Evolutionary conservation across 2,888 invertebrate species (phyloP).

Genomic region (Temnothorax rugatulus): DNA sequence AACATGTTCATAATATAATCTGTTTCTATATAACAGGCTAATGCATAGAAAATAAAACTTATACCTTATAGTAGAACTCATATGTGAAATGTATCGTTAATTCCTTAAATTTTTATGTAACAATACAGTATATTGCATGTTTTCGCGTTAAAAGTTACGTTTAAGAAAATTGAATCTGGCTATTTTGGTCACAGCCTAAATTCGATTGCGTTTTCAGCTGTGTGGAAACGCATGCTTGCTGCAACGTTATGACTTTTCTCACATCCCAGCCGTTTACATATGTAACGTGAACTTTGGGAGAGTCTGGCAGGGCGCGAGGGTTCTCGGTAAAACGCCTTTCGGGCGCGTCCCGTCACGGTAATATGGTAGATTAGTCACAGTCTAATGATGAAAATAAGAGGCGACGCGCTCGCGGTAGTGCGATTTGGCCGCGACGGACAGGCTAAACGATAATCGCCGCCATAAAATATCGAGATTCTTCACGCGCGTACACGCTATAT

Average conservation of each 20-base stretch:
- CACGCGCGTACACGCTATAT: constrained; percentile 67
- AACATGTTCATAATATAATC: not conserved
- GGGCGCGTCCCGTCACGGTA: constrained; percentile 68
- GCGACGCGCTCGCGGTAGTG: constrained; percentile 56
- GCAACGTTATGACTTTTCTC: constrained; percentile 52
- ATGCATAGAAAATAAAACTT: not conserved
- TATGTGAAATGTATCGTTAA: not conserved
- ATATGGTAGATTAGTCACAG: constrained; percentile 73
- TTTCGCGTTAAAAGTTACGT: not conserved
- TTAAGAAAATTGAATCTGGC: not conserved
- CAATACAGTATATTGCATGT: not conserved
- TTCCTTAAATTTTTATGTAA: not conserved
- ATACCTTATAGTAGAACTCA: not conserved
- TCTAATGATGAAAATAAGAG: constrained; percentile 74
- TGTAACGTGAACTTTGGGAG: constrained; percentile 64
- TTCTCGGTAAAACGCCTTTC: constrained; percentile 52
- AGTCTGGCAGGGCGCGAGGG: constrained; percentile 59
- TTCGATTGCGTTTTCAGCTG: not conserved
- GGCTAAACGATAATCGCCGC: constrained; percentile 72
- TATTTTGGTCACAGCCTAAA: not conserved
- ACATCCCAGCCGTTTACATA: constrained; percentile 52
- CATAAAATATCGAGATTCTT: constrained; percentile 76
- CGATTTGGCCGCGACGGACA: constrained; percentile 67
- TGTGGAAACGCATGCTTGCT: not conserved
- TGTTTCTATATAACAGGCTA: not conserved